Evolutionary conservation across 2,888 invertebrate genomes (phyloP).

Genomic region (Octodonta nipae): DNA sequence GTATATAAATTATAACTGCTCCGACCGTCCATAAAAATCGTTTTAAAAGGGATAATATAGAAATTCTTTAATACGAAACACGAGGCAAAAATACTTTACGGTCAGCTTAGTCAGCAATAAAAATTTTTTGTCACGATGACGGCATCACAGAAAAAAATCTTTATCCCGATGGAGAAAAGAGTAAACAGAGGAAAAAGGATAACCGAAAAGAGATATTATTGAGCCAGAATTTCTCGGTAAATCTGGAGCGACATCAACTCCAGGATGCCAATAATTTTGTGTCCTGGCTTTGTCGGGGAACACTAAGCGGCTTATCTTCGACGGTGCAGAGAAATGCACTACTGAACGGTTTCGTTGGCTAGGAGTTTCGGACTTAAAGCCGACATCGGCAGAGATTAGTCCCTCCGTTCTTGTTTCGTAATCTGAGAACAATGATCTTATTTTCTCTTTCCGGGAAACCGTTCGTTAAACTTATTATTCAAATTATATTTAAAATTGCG

Average conservation of each 20-base stretch:
- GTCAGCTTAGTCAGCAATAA: too few species aligned
- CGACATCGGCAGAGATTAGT: slow-evolving; percentile 8
- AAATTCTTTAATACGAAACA: too few species aligned
- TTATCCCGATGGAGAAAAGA: too few species aligned
- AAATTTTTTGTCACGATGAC: too few species aligned
- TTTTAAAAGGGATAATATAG: too few species aligned
- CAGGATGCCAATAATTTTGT: slow-evolving; percentile 2
- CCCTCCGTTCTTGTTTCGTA: slow-evolving; percentile 7
- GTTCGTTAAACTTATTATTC: slow-evolving; percentile 9
- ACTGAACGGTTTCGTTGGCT: slow-evolving; percentile 2
- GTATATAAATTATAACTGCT: too few species aligned
- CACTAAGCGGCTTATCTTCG: slow-evolving; percentile 1
- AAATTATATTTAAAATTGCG: slow-evolving; percentile 9
- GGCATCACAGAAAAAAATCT: too few species aligned
- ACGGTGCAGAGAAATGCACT: slow-evolving; percentile 2
- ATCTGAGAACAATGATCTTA: slow-evolving; percentile 10
- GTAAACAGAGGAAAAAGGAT: too few species aligned
- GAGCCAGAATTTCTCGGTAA: too few species aligned
- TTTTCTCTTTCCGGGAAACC: slow-evolving; percentile 5
- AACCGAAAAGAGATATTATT: too few species aligned
- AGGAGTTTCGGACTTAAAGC: slow-evolving; percentile 2
- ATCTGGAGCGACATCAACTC: slow-evolving; percentile 2
- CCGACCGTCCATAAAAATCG: too few species aligned
- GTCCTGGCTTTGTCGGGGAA: slow-evolving; percentile 2
- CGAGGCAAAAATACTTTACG: too few species aligned